Evolutionary conservation across 2,888 invertebrate species (phyloP), one percentile per base, ranked within the genome.

Genomic region (Zonitis immaculata): DNA sequence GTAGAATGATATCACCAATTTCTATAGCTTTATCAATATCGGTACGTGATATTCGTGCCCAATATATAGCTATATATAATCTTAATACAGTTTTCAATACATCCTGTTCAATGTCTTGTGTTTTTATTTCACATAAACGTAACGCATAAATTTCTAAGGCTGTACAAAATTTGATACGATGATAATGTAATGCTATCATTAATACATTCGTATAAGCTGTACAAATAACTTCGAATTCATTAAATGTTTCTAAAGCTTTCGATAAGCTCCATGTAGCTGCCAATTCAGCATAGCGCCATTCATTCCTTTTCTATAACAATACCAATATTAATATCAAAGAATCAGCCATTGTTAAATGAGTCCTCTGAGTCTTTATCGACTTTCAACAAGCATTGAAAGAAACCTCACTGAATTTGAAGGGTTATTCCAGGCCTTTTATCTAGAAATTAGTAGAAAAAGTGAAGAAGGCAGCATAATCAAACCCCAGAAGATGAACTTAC

Each of bases 261-360:
- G 77, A 78, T 42, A 84, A 66, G 18, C 80, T 76, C 80, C 83
- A 81, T 51, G 80, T 75, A 0, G 84, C 83, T 3, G 83, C 81
- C 47, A 84, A 65, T 44, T 75, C 75, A 0, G 83, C 82, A 45
- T 80, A 78, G 9, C 71, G 62, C 64, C 71, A 72, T 68, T 74
- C 70, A 4, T 68, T 62, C 57, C 70, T 72, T 1, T 59, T 56
- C 72, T 72, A 46, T 32, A 62, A 61, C 51, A 43, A 5, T 45
- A 27, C 22, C 16, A 16, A 18, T 4, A 4, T 22, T 22, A 27
- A 39, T 6, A 6, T 14, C 14, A 35, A 22, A 4, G 5, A 22
- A 5, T 22, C 3, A 22, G 3, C 5, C 5, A 22, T 22, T 22
- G 22, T 4, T 22, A 22, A 4, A 5, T 22, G 3, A 5, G 22